Evolutionary conservation across 2,113 vertebrate genomes (phyloP).

Genomic region (Nestor notabilis): DNA sequence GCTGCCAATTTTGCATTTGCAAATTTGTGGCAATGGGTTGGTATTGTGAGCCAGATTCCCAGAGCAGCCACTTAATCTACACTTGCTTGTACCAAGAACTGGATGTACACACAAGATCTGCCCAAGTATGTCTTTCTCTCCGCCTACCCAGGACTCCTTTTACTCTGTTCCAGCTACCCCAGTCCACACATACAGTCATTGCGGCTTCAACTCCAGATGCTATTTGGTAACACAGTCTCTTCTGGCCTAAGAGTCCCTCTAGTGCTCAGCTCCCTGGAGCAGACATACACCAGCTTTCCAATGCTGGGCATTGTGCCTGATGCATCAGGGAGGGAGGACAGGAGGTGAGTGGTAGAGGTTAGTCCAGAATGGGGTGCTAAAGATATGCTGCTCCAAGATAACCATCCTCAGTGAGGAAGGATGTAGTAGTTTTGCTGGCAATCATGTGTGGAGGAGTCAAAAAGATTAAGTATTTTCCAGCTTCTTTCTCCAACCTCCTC

Average conservation of each 20-base stretch:
- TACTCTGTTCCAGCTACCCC: background rate
- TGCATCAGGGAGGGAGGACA: background rate
- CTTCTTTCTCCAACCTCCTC: background rate
- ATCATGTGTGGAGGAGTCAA: background rate
- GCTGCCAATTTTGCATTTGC: background rate
- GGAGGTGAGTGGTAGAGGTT: background rate
- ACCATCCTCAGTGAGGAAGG: background rate
- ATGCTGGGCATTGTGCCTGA: background rate
- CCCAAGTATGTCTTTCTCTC: background rate
- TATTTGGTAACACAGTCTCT: background rate
- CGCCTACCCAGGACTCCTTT: background rate
- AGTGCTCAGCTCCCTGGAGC: background rate
- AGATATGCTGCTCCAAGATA: background rate
- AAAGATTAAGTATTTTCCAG: background rate
- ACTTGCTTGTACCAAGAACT: background rate
- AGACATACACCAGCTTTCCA: accelerated
- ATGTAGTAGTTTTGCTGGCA: background rate
- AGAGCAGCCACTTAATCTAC: background rate
- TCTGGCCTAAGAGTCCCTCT: accelerated
- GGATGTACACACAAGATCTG: accelerated
- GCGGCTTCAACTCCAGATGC: background rate
- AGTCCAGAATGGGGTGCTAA: background rate
- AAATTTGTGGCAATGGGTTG: background rate
- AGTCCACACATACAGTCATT: accelerated
- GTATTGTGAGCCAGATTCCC: background rate